Evolutionary conservation across 2,888 invertebrate species (phyloP), one percentile per base, ranked within the genome.

Genomic region (Thumatha senex): DNA sequence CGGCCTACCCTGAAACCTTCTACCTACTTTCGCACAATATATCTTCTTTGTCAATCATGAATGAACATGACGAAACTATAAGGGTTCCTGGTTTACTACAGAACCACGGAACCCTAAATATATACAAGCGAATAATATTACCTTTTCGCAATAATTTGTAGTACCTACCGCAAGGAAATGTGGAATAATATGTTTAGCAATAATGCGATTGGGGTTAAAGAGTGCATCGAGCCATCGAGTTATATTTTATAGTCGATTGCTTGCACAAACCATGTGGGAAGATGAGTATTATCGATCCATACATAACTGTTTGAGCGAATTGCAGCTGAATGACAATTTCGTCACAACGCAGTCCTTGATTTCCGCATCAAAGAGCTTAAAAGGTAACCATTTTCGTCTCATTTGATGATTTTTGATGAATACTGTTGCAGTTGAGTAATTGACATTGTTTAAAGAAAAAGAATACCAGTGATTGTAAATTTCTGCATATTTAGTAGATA

Each of bases 201-300:
- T 42, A 46, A n/a, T 18, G 18, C 38, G 40, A 62, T 64, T 61
- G 35, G 39, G 54, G 63, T 49, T 41, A 47, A 46, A 46, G 7
- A 58, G 55, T 58, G 53, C 54, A 48, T 24, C 50, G 51, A 61
- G 40, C n/a, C 8, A 35, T n/a, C 9, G 34, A 29, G 31, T 48
- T 48, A 55, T 41, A 35, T 40, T n/a, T 51, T n/a, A 45, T 49
- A 47, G 35, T 42, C 40, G 41, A 38, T 51, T 33, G 51, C 42
- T 51, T 49, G 13, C 33, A 49, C 47, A 34, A 38, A 24, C 46
- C 1, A 12, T 35, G 40, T 61, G 51, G 44, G 48, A 52, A 46
- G 49, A 45, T n/a, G 30, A 15, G 30, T 9, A 13, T 4, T 34
- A 12, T 14, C 12, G 31, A 2, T 14, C 14, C 33, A 40, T n/a